Evolutionary conservation across 2,113 vertebrate genomes (phyloP), one percentile per base, ranked within the genome.

Genomic region (Chionodraco myersi): DNA sequence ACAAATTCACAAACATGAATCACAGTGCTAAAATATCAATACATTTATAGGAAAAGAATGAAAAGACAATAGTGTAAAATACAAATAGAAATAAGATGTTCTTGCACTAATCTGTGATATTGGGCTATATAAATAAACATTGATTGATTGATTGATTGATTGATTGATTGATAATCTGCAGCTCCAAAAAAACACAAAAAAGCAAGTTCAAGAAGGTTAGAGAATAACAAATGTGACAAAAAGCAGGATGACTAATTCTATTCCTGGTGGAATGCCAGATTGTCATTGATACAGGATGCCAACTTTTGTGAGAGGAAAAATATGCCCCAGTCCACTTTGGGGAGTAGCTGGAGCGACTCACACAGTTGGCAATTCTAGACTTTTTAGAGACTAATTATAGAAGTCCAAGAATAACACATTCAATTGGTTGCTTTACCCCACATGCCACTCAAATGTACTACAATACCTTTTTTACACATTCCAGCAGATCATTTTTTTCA

Each of bases 311-410:
- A 64, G 16, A 34, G n/a, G 6, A 30, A 41, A 61, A 72, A 77
- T 26, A 14, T 68, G 36, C 59, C 58, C 68, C 60, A 44, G 36
- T 65, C 61, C 26, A 48, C 52, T 58, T 63, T 15, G 6, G 71
- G 56, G 57, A 79, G 45, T 21, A 60, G 26, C 8, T 75, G 66
- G 62, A 83, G 23, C 1, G 3, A 26, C 51, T 48, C 52, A 83
- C 72, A 69, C 10, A 26, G 53, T 41, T 66, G 36, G 34, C 68
- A 44, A 12, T 53, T 21, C 5, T 54, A 9, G 45, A 47, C 51
- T 26, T 58, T 61, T 57, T 26, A 48, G 9, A 26, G 54, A 49
- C 51, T 75, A 58, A 72, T 75, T 67, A 56, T 68, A 76, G 34
- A 45, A 16, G 16, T 45, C n/a, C 34, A 21, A 61, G 21, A 56